These are phyloP conservation scores for Loripinus fragilis DNA, from an alignment of 2,888 invertebrate species.

Conservation along the genomic window DNA sequence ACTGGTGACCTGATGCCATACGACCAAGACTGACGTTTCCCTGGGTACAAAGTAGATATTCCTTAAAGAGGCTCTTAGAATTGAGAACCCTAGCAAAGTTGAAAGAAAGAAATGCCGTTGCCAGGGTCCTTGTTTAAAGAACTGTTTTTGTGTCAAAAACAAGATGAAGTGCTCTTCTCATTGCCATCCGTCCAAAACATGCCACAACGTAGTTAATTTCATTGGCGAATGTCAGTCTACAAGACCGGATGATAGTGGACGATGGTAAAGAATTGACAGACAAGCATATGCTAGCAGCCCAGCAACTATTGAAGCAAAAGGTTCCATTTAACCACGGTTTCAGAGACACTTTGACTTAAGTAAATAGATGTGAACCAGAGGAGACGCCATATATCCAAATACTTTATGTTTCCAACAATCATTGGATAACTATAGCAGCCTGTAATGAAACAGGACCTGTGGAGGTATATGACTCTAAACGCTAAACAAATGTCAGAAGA, in stretches of 20 bases:
- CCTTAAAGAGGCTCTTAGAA: not conserved
- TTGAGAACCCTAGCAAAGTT: not conserved
- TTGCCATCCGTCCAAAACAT: not conserved
- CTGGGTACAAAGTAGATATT: too few species aligned
- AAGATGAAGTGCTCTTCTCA: slow-evolving; percentile 7
- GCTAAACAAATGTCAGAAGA: not conserved
- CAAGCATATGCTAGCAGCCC: slow-evolving; percentile 13
- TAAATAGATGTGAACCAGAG: not conserved
- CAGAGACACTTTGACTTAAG: not conserved
- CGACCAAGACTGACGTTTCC: too few species aligned
- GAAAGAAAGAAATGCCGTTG: slow-evolving; percentile 4
- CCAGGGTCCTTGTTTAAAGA: not conserved
- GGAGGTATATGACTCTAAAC: slow-evolving; percentile 9
- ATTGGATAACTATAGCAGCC: slow-evolving; percentile 16
- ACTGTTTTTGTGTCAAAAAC: not conserved
- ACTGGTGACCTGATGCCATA: not conserved
- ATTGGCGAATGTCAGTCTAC: not conserved
- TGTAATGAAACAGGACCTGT: not conserved
- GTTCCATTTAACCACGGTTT: not conserved
- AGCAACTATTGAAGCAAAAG: not conserved
- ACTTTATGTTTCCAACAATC: not conserved
- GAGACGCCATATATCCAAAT: not conserved
- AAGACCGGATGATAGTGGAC: not conserved
- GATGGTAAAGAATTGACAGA: slow-evolving; percentile 7
- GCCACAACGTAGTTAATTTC: not conserved